Evolutionary conservation across 2,113 vertebrate species (phyloP), one percentile per base, ranked within the genome.

Genomic region (Prunella fulvescens): DNA sequence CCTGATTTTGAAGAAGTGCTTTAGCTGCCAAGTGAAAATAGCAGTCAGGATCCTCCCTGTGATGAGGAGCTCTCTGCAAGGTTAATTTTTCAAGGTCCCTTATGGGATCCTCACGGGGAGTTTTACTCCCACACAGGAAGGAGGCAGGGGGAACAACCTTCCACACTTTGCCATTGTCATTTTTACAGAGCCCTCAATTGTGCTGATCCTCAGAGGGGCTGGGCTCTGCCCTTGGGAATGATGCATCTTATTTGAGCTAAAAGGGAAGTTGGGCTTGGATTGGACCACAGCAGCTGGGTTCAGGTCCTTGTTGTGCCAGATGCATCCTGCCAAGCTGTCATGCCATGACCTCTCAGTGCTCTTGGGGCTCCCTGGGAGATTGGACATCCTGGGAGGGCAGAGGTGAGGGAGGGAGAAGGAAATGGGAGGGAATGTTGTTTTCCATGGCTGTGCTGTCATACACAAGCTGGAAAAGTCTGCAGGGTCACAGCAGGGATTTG

Each of bases 21-120:
- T 91, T 90, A 33, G 62, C 81, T 5, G 22, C 87, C 60, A 44
- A 88, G 73, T 88, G 23, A 92, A 88, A 94, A 66, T 60, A 93
- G 76, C 60, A 83, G 80, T 83, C 64, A 56, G 85, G 64, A 67
- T 60, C 79, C 79, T 93, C 51, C 69, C 86, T 81, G 56, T 28
- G 85, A 58, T 39, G 51, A 78, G 58, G 66, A 71, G 35, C 47
- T 90, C 71, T 77, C 22, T 81, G 51, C 67, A 60, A 88, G 67
- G 56, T 80, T 92, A 66, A 71, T 93, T 93, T 95, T 93, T 37
- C 92, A 81, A 86, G 82, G 79, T 90, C 81, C 40, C 61, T 81
- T 93, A 67, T 83, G 28, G 0, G 60, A 42, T 66, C 29, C 40
- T 56, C 2, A 0, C 72, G 37, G 79, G 48, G 90, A 81, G 37